These are phyloP conservation scores for Sylvicola fuscatus DNA, from an alignment of 2,888 invertebrate genomes.

Conservation along the genomic window DNA sequence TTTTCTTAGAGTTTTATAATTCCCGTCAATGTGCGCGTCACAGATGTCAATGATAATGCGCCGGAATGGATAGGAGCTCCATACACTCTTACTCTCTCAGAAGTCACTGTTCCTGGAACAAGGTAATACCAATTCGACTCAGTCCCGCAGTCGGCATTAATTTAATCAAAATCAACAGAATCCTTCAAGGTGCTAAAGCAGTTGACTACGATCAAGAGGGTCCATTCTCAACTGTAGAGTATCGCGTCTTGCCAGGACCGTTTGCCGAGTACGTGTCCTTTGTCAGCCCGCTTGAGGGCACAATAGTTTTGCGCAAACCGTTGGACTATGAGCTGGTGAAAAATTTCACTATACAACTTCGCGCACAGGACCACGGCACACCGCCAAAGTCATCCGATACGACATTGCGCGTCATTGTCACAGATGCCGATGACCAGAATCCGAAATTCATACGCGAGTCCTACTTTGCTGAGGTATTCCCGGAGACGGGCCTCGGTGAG, in stretches of 20 bases:
- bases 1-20: slow-evolving; percentile 19
- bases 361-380: slow-evolving; percentile 61
- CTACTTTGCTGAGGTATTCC: slow-evolving; percentile 45
- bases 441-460: slow-evolving; percentile 59
- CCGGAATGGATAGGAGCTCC: slow-evolving; percentile 66
- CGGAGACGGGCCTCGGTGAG: slow-evolving; percentile 28
- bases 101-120: slow-evolving; percentile 50
- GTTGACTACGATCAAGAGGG: slow-evolving; percentile 73
- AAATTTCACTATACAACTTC: slow-evolving; percentile 54
- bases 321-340: slow-evolving; percentile 65
- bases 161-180: slow-evolving; percentile 22
- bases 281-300: slow-evolving; percentile 68
- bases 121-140: slow-evolving; percentile 8
- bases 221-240: slow-evolving; percentile 70
- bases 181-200: slow-evolving; percentile 60
- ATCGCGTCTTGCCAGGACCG: slow-evolving; percentile 59
- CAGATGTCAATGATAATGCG: slow-evolving; percentile 81
- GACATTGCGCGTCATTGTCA: slow-evolving; percentile 49
- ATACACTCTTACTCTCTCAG: slow-evolving; percentile 62
- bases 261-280: slow-evolving; percentile 65
- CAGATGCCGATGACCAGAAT: slow-evolving; percentile 85
- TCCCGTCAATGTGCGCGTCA: slow-evolving; percentile 40
- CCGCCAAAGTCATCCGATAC: slow-evolving; percentile 62
- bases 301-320: slow-evolving; percentile 53
- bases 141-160: neutral